A percentile compares a stretch with the other conserved stretches of the same genome.
Conservation (phyloP, 2,888 invertebrate genomes). For the Dryobota labecula region DNA sequence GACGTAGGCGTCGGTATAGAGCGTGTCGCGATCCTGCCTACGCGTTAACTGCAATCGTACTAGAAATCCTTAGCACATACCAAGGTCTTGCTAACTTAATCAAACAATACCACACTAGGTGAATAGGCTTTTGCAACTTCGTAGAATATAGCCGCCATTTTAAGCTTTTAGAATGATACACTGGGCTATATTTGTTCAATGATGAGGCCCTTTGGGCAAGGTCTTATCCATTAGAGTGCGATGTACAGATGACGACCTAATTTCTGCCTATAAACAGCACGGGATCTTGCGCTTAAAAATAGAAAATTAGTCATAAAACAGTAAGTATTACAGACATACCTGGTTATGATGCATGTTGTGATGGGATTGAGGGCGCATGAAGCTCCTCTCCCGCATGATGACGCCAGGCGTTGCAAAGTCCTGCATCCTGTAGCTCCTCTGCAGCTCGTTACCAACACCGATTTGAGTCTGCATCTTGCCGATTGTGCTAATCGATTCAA, state of each 20-base stretch:
- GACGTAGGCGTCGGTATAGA: constrained; percentile 61
- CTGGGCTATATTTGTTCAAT: constrained; percentile 36
- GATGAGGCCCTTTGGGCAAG: constrained; percentile 50
- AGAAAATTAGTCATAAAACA: constrained; percentile 11
- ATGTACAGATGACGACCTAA: constrained; percentile 40
- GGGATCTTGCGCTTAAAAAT: constrained; percentile 22
- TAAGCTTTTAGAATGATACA: constrained; percentile 1
- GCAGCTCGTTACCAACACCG: constrained; percentile 85
- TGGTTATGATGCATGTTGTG: constrained; percentile 90
- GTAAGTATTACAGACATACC: constrained; percentile 71
- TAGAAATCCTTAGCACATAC: constrained; percentile 62
- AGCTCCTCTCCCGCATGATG: constrained; percentile 93
- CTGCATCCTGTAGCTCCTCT: constrained; percentile 89
- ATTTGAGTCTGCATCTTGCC: constrained; percentile 87
- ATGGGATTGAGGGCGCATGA: constrained; percentile 91
- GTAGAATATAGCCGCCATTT: constrained; percentile 9
- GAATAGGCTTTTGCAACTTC: constrained; percentile 29
- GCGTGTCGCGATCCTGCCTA: constrained; percentile 64
- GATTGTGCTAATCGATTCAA: constrained; percentile 51
- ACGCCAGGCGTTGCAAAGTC: constrained; percentile 90
- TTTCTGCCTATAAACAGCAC: constrained; percentile 17
- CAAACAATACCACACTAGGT: constrained; percentile 38
- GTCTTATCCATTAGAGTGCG: constrained; percentile 42
- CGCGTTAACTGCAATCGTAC: constrained; percentile 59
- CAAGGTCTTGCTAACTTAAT: constrained; percentile 58